Evolutionary conservation across 2,797 vertebrate genomes (phyloP), one percentile per base, ranked within the genome.

Genomic region (Knipowitschia caucasica): DNA sequence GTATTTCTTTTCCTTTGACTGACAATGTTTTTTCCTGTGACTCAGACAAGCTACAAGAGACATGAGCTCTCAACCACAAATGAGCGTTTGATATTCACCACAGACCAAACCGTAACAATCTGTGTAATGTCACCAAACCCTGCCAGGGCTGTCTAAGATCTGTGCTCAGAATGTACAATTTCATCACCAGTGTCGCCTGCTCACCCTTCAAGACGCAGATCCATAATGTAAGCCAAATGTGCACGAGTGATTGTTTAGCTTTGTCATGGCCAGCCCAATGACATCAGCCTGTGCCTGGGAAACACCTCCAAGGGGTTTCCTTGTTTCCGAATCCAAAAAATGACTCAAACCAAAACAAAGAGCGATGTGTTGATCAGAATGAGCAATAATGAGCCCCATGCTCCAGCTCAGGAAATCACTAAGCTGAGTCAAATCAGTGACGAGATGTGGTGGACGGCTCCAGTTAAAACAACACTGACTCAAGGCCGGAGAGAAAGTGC

Each of bases 281-380:
- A 66, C 63, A 24, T 59, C 63, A 29, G 46, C 27, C 29, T 0
- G 14, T 25, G 35, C 24, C 59, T 59, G 71, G 77, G 77, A 82
- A 88, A 80, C 47, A 67, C 71, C 78, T 83, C 64, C 33, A 47
- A n/a, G 69, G 55, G 66, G 59, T 62, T 76, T 73, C 61, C 62
- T 73, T 15, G 12, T 9, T 59, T 71, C 57, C 6, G 68, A 68
- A 69, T 77, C 24, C 56, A 72, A 77, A 76, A 81, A 80, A 76
- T 73, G 71, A 77, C 49, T 53, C 23, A 15, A 14, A 81, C 78
- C 73, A 72, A 79, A 83, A 76, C 75, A 84, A 82, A 71, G 70
- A 42, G 17, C 12, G 52, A 67, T 23, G 45, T 52, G 47, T 54
- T 46, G 45, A 29, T 20, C 2, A 7, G 5, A 40, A 61, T 45